Conservation (phyloP, 2,888 invertebrate genomes). For the Caenorhabditis sinica region DNA sequence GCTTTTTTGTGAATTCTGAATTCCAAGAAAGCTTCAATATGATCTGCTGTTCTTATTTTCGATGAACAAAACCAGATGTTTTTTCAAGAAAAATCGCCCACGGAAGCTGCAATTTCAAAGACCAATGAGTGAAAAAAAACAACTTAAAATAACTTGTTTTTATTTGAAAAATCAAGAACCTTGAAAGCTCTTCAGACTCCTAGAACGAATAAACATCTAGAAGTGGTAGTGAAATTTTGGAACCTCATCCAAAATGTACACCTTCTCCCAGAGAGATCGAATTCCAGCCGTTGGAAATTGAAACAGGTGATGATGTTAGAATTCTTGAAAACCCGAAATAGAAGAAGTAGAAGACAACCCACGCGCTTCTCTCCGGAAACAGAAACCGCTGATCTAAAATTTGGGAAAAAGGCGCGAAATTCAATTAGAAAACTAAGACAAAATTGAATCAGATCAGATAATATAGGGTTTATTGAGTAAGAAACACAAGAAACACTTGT, state of each 20-base stretch:
- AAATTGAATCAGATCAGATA: conserved; percentile 26
- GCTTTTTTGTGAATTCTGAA: background rate
- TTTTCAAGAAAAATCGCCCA: conserved; percentile 1
- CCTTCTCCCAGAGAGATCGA: conserved; percentile 41
- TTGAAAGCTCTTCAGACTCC: background rate
- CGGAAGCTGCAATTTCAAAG: conserved; percentile 5
- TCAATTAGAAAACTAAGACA: conserved; percentile 6
- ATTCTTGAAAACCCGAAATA: background rate
- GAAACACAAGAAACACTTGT: conserved; percentile 13
- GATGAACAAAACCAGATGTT: background rate
- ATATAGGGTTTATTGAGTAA: conserved; percentile 36
- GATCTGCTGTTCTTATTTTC: background rate
- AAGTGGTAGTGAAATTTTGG: conserved; percentile 5
- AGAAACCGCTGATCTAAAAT: conserved; percentile 1
- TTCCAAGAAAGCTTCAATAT: background rate
- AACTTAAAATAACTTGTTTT: no score
- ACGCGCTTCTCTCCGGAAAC: conserved; percentile 5
- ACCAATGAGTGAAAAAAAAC: conserved; percentile 20
- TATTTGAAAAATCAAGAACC: background rate
- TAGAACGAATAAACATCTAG: background rate
- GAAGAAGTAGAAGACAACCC: background rate
- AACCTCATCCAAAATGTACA: conserved; percentile 43
- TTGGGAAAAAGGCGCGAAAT: background rate
- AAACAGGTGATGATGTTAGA: conserved; percentile 38
- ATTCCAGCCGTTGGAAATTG: conserved; percentile 19